Percentiles rank a stretch among this genome's conserved stretches.
Conservation (phyloP, 1,140 invertebrate species). For the Philopotamus ludificatus region DNA sequence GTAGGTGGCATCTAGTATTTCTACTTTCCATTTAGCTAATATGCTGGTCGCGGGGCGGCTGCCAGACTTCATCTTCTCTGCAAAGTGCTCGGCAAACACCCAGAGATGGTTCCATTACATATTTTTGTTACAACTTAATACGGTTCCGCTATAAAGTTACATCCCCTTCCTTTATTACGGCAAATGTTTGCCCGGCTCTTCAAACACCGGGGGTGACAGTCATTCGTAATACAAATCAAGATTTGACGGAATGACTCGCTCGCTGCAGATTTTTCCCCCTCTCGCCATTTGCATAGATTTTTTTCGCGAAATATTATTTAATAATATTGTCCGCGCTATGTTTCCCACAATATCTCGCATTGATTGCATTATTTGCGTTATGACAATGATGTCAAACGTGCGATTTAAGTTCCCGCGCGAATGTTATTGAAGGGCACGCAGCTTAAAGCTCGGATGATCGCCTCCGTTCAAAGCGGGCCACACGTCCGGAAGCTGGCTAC, state of each 20-base stretch:
- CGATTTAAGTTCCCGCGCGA: no score
- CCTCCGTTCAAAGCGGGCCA: not conserved
- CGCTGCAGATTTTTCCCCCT: not conserved
- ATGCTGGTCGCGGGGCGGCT: constrained; percentile 3
- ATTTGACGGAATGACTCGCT: constrained; percentile 1
- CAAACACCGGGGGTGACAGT: not conserved
- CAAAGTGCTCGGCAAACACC: constrained; percentile 26
- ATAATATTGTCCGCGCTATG: no score
- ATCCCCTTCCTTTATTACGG: constrained; percentile 16
- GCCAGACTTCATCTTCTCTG: constrained; percentile 10
- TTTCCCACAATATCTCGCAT: not conserved
- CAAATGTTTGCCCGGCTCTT: constrained; percentile 13
- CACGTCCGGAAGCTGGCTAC: not conserved
- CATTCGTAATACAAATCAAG: constrained; percentile 2
- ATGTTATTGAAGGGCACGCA: no score
- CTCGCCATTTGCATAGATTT: no score
- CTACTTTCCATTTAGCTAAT: constrained; percentile 19
- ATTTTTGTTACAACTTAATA: constrained; percentile 25
- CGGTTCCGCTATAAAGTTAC: constrained; percentile 20
- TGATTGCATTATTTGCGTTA: not conserved
- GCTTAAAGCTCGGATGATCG: not conserved
- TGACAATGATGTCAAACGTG: no score
- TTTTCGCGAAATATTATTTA: no score
- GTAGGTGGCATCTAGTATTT: not conserved
- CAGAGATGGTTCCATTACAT: constrained; percentile 25